Percentiles rank a stretch among this genome's conserved stretches.
phyloP scores from a whole-genome alignment of 2,113 vertebrate genomes.

The Dolichotis patagonum region DNA sequence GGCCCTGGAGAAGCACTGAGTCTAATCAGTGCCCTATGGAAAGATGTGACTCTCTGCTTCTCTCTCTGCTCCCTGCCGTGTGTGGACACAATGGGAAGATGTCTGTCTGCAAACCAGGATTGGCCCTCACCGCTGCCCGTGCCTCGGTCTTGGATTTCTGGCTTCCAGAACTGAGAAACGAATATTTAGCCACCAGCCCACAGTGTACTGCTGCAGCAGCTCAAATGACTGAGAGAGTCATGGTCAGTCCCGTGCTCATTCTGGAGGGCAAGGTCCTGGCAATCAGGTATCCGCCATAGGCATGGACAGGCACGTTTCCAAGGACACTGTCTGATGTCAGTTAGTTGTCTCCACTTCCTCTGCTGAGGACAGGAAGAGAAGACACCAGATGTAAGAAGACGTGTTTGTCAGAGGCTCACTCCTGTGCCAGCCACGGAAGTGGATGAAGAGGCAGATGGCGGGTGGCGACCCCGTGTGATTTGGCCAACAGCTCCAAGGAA shows the following conservation, averaged over 20 bases:
- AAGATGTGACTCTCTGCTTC: neutral
- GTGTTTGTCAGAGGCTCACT: neutral
- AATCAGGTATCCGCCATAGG: accelerated
- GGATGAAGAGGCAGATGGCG: neutral
- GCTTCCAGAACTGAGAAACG: neutral
- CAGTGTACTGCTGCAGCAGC: neutral
- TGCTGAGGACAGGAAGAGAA: too few relatives aligned
- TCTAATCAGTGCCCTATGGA: neutral
- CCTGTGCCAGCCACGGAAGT: neutral
- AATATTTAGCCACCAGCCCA: neutral
- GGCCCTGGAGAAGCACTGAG: neutral
- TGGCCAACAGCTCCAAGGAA: too few relatives aligned
- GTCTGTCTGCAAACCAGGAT: accelerated
- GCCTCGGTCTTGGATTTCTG: neutral
- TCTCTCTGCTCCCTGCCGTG: too few relatives aligned
- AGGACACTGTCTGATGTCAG: too few relatives aligned
- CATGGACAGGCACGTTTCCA: too few relatives aligned
- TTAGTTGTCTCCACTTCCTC: neutral
- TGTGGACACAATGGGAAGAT: accelerated
- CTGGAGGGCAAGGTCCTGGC: neutral
- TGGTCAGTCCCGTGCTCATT: too few relatives aligned
- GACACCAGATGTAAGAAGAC: too few relatives aligned
- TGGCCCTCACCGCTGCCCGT: neutral
- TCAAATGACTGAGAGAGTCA: accelerated
- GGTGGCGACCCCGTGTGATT: neutral